phyloP scores from a whole-genome alignment of 2,797 vertebrate species.

The Hirundo rustica region DNA sequence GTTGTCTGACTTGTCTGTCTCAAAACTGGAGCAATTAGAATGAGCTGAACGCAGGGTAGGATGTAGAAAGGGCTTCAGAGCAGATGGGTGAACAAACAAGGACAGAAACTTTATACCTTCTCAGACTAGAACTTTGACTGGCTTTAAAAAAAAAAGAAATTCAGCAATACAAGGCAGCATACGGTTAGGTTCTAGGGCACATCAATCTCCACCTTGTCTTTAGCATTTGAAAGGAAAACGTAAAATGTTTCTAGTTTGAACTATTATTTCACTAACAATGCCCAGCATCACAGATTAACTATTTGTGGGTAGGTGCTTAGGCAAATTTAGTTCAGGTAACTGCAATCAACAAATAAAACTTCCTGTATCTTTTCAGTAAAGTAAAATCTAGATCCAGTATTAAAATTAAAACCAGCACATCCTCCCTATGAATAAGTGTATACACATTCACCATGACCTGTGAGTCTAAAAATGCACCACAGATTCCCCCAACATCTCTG shows the following conservation, averaged over 20 bases:
- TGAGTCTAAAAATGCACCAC: neutral
- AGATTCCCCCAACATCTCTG: neutral
- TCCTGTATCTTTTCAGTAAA: neutral
- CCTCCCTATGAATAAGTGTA: neutral
- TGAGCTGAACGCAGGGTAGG: neutral
- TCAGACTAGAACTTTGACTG: conserved; percentile 4
- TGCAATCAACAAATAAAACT: neutral
- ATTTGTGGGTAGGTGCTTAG: neutral
- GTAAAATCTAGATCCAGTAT: neutral
- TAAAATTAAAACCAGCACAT: neutral
- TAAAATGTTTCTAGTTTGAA: conserved; percentile 14
- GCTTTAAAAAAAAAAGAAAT: neutral
- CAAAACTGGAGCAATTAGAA: conserved; percentile 56
- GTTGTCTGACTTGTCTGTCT: conserved; percentile 53
- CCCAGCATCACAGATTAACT: conserved; percentile 26
- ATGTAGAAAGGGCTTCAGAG: conserved; percentile 35
- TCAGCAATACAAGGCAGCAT: neutral
- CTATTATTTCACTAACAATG: neutral
- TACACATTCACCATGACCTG: neutral
- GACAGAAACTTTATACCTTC: conserved; percentile 20
- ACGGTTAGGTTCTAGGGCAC: neutral
- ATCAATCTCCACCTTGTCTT: conserved; percentile 15
- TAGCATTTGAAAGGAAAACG: conserved; percentile 50
- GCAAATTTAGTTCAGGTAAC: neutral
- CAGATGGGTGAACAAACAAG: conserved; percentile 58